Conservation (phyloP, 2,797 vertebrate genomes). For the Ambastaia sidthimunki region DNA sequence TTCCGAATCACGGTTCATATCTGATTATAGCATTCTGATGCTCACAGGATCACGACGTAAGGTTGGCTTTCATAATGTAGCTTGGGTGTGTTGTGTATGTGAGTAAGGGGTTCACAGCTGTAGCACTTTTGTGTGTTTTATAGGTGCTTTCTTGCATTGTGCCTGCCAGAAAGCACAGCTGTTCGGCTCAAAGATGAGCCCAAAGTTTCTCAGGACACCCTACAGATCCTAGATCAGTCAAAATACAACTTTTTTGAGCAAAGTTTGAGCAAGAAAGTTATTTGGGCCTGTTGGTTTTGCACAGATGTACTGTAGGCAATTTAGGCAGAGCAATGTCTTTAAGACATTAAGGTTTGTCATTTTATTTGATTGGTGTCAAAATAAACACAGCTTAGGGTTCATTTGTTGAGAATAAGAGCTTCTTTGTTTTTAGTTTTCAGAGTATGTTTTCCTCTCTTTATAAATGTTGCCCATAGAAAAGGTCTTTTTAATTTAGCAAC, state of each 20-base stretch:
- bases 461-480: too few species aligned
- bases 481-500: too few species aligned
- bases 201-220: slow-evolving; percentile 2
- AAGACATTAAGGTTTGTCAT: too few species aligned
- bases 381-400: too few species aligned
- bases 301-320: background rate
- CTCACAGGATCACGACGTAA: background rate
- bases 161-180: slow-evolving; percentile 55
- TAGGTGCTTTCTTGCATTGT: slow-evolving; percentile 43
- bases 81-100: slow-evolving; percentile 65
- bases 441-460: too few species aligned
- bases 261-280: background rate
- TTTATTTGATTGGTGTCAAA: too few species aligned
- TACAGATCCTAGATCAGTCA: background rate
- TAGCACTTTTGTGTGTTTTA: slow-evolving; percentile 52
- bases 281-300: slow-evolving; percentile 7
- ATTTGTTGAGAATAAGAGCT: too few species aligned
- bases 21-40: slow-evolving; percentile 32
- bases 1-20: slow-evolving; percentile 27
- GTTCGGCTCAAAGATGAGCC: slow-evolving; percentile 32
- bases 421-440: too few species aligned
- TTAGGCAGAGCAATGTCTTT: too few species aligned
- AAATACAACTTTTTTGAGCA: background rate
- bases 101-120: slow-evolving; percentile 63
- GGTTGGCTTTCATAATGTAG: too few species aligned